Base-by-base conservation (phyloP, 1,140 invertebrate species). In the Drosophila parabipectinata region DNA sequence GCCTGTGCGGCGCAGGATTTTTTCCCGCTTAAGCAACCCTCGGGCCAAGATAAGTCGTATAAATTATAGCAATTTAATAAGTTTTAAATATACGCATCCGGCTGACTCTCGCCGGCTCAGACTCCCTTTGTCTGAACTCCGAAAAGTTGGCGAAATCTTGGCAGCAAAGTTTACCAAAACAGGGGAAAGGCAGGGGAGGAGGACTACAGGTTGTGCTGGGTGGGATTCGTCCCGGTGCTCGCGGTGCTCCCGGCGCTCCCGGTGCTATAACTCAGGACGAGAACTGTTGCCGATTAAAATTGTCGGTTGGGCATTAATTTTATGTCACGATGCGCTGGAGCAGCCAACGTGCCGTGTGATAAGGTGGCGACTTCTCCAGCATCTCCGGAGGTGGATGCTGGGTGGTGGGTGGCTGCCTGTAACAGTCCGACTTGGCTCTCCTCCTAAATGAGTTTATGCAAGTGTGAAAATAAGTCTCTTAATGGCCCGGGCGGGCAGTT, bases 11-110 rank as follows among this genome's bases (percentile, higher is more conserved):
- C 37, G 66, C 9, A 4, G 34, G 75, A 77, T 85, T 79, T 73
- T 54, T 59, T 34, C 14, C 68, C 8, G 58, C 63, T 77, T 66
- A 72, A 88, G 76, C 79, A 77, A 88, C 84, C 83, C 83, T 79
- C 68, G 34, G 79, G 77, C 62, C 63, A 50, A 91, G 89, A 90
- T 90, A 90, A 90, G 84, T 82, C 89, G 89, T 91, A 91, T 91
- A 91, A 91, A 91, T 91, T 91, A 91, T 90, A 91, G 89, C 89
- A 91, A 90, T 91, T 91, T 91, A 91, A 91, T 91, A 91, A 91
- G 89, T 91, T 91, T 85, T 89, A 91, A 91, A 91, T 91, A 85
- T 91, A 89, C 78, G 84, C 89, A 91, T 91, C 89, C 89, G 84
- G 62, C 60, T 63, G 64, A 34, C 72, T 77, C 57, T 30, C 32